Conservation (phyloP, 2,888 invertebrate genomes). For the Agapostemon virescens region DNA sequence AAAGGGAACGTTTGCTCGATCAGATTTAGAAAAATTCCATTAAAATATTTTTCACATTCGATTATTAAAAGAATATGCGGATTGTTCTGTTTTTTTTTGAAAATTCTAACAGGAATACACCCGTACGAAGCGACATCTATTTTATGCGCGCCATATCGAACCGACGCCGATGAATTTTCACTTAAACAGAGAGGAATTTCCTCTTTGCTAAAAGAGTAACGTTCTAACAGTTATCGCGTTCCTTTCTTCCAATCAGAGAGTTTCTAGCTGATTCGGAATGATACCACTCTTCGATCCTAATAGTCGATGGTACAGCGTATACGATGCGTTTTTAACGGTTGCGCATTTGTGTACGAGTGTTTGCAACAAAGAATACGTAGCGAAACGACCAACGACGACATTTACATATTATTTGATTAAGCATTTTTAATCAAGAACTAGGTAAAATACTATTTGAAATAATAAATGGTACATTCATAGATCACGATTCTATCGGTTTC, state of each 20-base stretch:
- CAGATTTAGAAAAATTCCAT: slow-evolving; percentile 44
- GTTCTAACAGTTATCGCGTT: not conserved
- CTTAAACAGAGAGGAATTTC: too few species aligned
- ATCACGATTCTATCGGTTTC: too few species aligned
- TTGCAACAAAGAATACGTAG: not conserved
- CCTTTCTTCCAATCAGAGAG: not conserved
- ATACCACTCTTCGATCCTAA: not conserved
- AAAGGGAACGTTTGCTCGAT: not conserved
- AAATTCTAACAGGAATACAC: slow-evolving; percentile 19
- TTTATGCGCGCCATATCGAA: slow-evolving; percentile 48
- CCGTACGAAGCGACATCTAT: slow-evolving; percentile 54
- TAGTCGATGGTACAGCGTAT: not conserved
- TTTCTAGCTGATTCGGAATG: not conserved
- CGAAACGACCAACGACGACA: not conserved
- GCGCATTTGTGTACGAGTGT: not conserved
- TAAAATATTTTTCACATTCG: slow-evolving; percentile 28
- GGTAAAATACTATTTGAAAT: too few species aligned
- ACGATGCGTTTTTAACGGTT: not conserved
- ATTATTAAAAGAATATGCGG: slow-evolving; percentile 62
- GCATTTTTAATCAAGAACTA: not conserved
- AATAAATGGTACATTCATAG: too few species aligned
- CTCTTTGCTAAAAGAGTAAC: too few species aligned
- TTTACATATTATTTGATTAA: not conserved
- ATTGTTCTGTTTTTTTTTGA: slow-evolving; percentile 14
- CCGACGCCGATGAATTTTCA: slow-evolving; percentile 43